Evolutionary conservation across 2,113 vertebrate genomes (phyloP), one percentile per base, ranked within the genome.

Genomic region (Pantherophis guttatus): DNA sequence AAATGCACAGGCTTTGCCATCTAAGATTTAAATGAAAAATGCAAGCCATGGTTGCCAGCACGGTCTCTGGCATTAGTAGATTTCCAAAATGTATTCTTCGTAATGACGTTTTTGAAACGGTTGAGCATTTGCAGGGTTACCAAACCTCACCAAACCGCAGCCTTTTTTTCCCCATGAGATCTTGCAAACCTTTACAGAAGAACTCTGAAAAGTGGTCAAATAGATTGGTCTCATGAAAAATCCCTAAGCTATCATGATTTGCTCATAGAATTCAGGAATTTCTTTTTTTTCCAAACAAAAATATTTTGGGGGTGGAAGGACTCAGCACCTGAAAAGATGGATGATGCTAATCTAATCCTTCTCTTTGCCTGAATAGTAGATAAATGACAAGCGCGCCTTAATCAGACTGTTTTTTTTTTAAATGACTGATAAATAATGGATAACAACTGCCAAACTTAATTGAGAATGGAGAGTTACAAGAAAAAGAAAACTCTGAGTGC

Each of bases 401-500:
- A 33, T n/a, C 55, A 65, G 93, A 48, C 8, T 0, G 50, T 0
- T 70, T 59, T 7, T 92, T 87, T 91, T 59, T 87, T 91, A 57
- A 23, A 93, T 94, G 1, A 48, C 21, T 19, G 10, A 33, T 24
- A 54, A 58, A 44, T 59, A 87, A 86, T 5, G 3, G 85, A 26
- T 2, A 26, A 52, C 23, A 24, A 87, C 50, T 87, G 86, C 15
- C 15, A 26, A 86, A 86, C 6, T n/a, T 13, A 50, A 39, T 21
- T 11, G 62, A 50, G 62, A 81, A 81, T 53, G 7, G 89, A 91
- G 11, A 0, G 0, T 39, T 94, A 23, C 86, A 92, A 95, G 93
- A 85, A 12, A 96, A 52, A 57, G 24, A 65, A n/a, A 95, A 92
- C 59, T 81, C 23, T 10, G 12, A 39, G 24, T 70, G 55, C 5